Evolutionary conservation across 2,113 vertebrate species (phyloP), one percentile per base, ranked within the genome.

Genomic region (Antechinus flavipes): DNA sequence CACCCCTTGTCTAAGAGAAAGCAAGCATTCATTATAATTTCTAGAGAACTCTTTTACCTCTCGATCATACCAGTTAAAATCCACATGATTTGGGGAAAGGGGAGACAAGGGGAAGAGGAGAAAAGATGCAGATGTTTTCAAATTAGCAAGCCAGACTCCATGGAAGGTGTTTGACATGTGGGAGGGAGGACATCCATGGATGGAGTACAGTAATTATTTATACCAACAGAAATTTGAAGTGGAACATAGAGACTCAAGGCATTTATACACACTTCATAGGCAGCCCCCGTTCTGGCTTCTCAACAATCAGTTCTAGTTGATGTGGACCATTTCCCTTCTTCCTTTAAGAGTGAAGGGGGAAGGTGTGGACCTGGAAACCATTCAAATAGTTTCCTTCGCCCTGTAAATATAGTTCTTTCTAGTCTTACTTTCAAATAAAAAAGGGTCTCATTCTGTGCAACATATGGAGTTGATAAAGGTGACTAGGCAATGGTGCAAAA

Each of bases 401-500:
- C 9, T 19, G 49, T 6, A 46, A 94, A 30, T 49, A 52, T 89
- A 22, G 91, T 26, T 97, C 84, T 76, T 68, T 2, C 35, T 49
- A 93, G 23, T 1, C 30, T 11, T 9, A 24, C 91, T 93, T 94
- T 35, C 53, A 25, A 50, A 30, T 89, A 8, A 94, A 96, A 47
- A 90, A 98, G 96, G 22, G 94, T 58, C 52, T 49, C 2, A 14
- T 96, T 96, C n/a, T 54, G 2, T 46, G 16, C 92, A 53, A 95
- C 96, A 93, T 42, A 49, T 84, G 97, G 95, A 23, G 92, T 97
- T 97, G 94, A 96, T 94, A 96, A 97, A 97, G 91, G 91, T 93
- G 58, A 19, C 47, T 53, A 19, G 10, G 52, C 35, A 76, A 91
- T 94, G 10, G 9, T 0, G 16, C 0, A 5, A 46, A 27, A 27